phyloP scores from a whole-genome alignment of 2,797 vertebrate species.

The Sphaeramia orbicularis region DNA sequence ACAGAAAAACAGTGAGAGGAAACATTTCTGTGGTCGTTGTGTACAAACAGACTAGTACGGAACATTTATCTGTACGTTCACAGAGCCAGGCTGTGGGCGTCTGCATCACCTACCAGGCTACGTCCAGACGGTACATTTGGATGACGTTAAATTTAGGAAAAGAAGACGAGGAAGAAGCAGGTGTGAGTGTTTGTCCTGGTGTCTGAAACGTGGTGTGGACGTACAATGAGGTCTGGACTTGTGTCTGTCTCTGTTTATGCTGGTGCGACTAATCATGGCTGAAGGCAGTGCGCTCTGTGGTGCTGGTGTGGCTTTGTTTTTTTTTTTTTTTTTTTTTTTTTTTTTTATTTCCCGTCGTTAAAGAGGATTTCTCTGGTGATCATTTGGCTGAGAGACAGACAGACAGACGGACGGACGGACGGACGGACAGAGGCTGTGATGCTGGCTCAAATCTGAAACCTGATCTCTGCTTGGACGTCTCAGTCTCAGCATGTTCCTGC shows the following conservation, averaged over 20 bases:
- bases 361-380: slow-evolving; percentile 53
- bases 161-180: no score
- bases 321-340: no score
- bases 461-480: slow-evolving; percentile 18
- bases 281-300: slow-evolving; percentile 80
- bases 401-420: slow-evolving; percentile 17
- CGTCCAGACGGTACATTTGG: slow-evolving; percentile 16
- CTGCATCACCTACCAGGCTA: background rate
- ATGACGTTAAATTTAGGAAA: background rate
- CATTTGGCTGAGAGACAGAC: slow-evolving; percentile 59
- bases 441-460: slow-evolving; percentile 55
- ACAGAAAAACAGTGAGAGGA: slow-evolving; percentile 24
- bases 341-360: no score
- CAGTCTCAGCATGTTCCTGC: background rate
- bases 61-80: no score
- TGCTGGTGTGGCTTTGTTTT: slow-evolving; percentile 68
- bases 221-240: slow-evolving; percentile 32
- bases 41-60: background rate
- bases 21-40: slow-evolving; percentile 37
- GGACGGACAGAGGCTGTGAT: slow-evolving; percentile 33
- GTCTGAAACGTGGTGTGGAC: slow-evolving; percentile 23
- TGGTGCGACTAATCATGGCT: slow-evolving; percentile 77
- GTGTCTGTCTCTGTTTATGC: no score
- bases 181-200: background rate
- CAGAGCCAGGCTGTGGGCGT: background rate